Evolutionary conservation across 2,113 vertebrate genomes (phyloP).

Genomic region (Tauraco erythrolophus): DNA sequence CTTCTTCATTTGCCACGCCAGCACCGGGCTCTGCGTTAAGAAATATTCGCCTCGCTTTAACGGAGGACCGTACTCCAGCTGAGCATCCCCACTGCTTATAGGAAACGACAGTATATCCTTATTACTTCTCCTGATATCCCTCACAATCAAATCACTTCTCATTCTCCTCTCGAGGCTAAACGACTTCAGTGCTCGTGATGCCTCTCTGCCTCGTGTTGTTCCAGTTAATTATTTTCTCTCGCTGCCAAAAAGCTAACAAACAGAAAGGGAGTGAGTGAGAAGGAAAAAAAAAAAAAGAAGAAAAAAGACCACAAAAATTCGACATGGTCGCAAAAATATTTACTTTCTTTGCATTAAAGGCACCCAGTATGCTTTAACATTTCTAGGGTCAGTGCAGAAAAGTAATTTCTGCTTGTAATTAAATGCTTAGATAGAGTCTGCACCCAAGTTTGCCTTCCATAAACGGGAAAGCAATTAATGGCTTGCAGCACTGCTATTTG

Average conservation of each 20-base stretch:
- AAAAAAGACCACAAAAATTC: background rate
- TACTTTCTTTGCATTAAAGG: background rate
- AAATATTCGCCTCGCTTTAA: background rate
- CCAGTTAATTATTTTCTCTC: background rate
- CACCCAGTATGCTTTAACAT: background rate
- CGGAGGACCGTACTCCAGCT: background rate
- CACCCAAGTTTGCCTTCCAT: background rate
- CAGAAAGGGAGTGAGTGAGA: background rate
- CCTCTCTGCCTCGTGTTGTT: background rate
- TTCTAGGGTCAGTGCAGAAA: background rate
- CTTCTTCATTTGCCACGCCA: background rate
- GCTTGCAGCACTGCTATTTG: background rate
- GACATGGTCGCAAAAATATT: background rate
- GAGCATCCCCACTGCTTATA: background rate
- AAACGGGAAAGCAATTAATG: background rate
- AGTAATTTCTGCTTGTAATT: constrained; percentile 1
- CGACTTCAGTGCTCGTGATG: background rate
- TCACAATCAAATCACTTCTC: constrained; percentile 24
- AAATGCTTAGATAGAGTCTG: background rate
- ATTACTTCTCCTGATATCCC: background rate
- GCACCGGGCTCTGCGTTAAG: background rate
- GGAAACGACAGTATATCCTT: constrained; percentile 7
- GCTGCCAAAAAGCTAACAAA: background rate
- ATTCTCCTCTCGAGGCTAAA: constrained; percentile 6
- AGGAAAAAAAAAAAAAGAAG: no score